phyloP scores from a whole-genome alignment of 2,888 invertebrate species.

The Synanthedon tipuliformis region DNA sequence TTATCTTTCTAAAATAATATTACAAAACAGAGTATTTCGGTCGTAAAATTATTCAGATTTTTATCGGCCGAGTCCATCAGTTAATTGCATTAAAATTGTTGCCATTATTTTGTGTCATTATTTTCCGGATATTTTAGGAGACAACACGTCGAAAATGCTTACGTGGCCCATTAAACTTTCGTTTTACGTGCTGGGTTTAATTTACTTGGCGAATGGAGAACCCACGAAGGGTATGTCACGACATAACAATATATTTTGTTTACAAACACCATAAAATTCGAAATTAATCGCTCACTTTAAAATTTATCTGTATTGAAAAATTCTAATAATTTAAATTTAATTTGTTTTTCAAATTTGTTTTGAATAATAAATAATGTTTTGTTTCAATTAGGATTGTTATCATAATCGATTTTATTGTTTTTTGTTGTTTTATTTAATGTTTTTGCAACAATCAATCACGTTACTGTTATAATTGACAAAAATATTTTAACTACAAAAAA shows the following conservation, averaged over 20 bases:
- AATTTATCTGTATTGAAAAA: too few species aligned
- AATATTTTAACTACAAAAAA: too few species aligned
- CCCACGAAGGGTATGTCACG: conserved; percentile 6
- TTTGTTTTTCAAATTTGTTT: too few species aligned
- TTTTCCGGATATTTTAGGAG: conserved; percentile 12
- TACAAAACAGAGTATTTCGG: conserved; percentile 6
- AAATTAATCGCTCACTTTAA: neutral
- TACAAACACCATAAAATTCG: neutral
- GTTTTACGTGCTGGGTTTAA: conserved; percentile 9
- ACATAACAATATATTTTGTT: neutral
- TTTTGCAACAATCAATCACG: too few species aligned
- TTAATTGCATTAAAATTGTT: neutral
- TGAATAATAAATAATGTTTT: too few species aligned
- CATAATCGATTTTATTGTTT: too few species aligned
- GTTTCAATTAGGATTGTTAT: too few species aligned
- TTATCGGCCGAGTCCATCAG: neutral
- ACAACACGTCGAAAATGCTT: conserved; percentile 16
- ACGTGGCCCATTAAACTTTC: conserved; percentile 10
- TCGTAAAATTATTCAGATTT: conserved; percentile 10
- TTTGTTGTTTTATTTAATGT: too few species aligned
- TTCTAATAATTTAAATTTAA: too few species aligned
- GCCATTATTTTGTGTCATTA: conserved; percentile 13
- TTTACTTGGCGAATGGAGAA: conserved; percentile 8
- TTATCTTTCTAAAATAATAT: conserved; percentile 11
- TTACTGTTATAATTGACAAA: too few species aligned